phyloP scores from a whole-genome alignment of 2,113 vertebrate genomes.

The Sceloporus tristichus region DNA sequence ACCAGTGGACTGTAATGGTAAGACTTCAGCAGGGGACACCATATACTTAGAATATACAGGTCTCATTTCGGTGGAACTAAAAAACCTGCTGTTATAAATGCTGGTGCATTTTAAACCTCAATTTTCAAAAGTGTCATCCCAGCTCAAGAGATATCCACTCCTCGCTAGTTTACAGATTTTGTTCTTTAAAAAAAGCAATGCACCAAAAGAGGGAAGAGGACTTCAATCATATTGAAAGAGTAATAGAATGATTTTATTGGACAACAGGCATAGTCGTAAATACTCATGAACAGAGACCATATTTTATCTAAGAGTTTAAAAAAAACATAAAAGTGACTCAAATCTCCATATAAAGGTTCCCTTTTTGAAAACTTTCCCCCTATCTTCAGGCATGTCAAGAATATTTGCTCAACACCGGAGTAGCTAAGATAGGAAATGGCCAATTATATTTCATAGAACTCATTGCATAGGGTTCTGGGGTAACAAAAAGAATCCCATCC shows the following conservation, averaged over 20 bases:
- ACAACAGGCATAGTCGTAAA: conserved; percentile 69
- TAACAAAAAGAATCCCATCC: conserved; percentile 42
- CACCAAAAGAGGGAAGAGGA: conserved; percentile 63
- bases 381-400: conserved; percentile 42
- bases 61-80: neutral
- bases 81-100: conserved; percentile 5
- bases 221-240: conserved; percentile 55
- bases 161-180: conserved; percentile 2
- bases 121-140: neutral
- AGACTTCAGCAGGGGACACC: no score
- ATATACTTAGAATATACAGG: neutral
- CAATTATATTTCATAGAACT: conserved; percentile 57
- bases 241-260: conserved; percentile 70
- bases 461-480: conserved; percentile 43
- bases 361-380: conserved; percentile 42
- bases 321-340: conserved; percentile 54
- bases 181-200: neutral
- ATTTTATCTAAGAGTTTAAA: conserved; percentile 52
- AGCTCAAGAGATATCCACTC: conserved; percentile 1
- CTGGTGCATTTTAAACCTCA: conserved; percentile 27
- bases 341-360: conserved; percentile 27
- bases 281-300: conserved; percentile 69
- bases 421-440: conserved; percentile 61
- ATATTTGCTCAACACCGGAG: conserved; percentile 64
- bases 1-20: neutral